Evolutionary conservation across 2,113 vertebrate species (phyloP).

Genomic region (Nesogale talazaci): DNA sequence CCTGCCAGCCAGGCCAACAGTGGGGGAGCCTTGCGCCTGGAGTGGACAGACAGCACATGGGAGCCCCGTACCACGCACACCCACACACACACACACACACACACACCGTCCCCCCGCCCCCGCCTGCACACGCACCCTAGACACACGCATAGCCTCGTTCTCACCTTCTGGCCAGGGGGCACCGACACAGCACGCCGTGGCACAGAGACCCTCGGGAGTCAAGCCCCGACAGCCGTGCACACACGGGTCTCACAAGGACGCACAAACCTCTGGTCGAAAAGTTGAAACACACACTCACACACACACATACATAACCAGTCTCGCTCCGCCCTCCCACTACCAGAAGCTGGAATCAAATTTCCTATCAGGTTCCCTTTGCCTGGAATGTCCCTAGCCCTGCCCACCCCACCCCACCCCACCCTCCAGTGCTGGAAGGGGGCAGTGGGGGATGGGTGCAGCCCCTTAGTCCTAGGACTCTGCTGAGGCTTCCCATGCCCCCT

Average conservation of each 20-base stretch:
- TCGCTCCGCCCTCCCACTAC: conserved; percentile 56
- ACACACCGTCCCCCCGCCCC: not conserved
- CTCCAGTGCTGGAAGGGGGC: not conserved
- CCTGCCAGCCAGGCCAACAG: not conserved
- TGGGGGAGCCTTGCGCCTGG: not conserved
- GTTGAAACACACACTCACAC: not conserved
- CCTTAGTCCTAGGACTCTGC: conserved; percentile 35
- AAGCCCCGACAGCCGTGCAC: not conserved
- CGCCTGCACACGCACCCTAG: accelerated
- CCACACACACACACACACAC: not conserved
- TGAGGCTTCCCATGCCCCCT: not conserved
- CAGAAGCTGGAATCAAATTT: conserved; percentile 82
- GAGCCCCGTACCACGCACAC: not conserved
- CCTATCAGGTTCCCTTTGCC: conserved; percentile 75
- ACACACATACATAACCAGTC: not conserved
- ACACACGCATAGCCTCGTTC: not conserved
- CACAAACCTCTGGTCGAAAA: not conserved
- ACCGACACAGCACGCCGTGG: not conserved
- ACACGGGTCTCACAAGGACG: not conserved
- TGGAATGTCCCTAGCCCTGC: conserved; percentile 77
- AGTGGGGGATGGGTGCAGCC: not conserved
- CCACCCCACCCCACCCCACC: conserved; percentile 30
- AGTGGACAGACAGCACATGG: not conserved
- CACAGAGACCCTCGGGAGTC: not conserved
- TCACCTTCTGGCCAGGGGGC: not conserved